Evolutionary conservation across 2,797 vertebrate genomes (phyloP), one percentile per base, ranked within the genome.

Genomic region (Eulemur coronatus): DNA sequence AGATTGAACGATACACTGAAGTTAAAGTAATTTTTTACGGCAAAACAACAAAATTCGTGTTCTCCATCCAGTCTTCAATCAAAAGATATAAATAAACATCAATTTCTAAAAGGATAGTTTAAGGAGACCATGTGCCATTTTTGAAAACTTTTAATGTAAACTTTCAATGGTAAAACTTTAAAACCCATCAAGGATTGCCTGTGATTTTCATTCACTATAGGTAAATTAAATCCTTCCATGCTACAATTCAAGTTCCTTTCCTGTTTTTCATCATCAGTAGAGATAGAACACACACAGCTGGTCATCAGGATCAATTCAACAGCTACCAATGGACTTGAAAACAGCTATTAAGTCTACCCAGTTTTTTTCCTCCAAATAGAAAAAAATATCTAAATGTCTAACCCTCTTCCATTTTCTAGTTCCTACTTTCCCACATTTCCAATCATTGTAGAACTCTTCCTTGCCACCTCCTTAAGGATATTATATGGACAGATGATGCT

Each of bases 261-360:
- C 38, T 94, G 35, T n/a, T 78, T 93, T 76, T 73, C 20, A 70
- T 78, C 69, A 82, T 76, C 73, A 91, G 57, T n/a, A 22, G 95
- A 78, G 43, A n/a, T 0, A 87, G 59, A 78, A 69, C n/a, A 59
- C 7, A 1, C 33, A 86, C 55, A 90, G 33, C 4, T 80, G 69
- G 11, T 72, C 52, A 89, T 76, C 82, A 63, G 24, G 48, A 79
- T 43, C 55, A 81, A n/a, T 78, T 87, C 61, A 70, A 73, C 7
- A 84, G 46, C 52, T 75, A 70, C n/a, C 33, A 65, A 33, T 28
- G 15, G 93, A 28, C 30, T 75, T 82, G 30, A 57, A 82, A 87
- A 79, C 38, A 75, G 20, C 38, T 59, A 50, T 70, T 67, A 75
- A 85, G 9, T 85, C 67, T 11, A 85, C 63, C 24, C 57, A 50